These are phyloP conservation scores for Nymphalis urticae DNA, from an alignment of 2,888 invertebrate species.

Conservation along the genomic window DNA sequence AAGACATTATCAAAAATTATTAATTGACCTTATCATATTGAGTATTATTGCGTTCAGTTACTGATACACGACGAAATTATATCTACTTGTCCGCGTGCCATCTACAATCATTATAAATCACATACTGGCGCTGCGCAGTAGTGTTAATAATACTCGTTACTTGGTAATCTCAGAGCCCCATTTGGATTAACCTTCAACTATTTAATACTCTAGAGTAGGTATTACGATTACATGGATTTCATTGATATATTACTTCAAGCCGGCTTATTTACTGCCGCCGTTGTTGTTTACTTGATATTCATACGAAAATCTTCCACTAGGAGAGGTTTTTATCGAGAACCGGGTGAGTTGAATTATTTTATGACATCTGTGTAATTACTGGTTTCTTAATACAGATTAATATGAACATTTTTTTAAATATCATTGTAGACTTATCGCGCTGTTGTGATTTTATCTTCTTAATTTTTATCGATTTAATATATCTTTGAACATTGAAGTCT, in stretches of 20 bases:
- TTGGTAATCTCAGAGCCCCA: constrained; percentile 10
- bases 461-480: no score
- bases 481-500: no score
- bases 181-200: background rate
- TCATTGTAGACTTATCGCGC: background rate
- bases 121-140: constrained; percentile 21
- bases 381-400: background rate
- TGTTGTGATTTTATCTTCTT: constrained; percentile 1
- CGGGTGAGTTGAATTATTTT: constrained; percentile 49
- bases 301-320: constrained; percentile 51
- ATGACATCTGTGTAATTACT: background rate
- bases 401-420: background rate
- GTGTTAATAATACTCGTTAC: constrained; percentile 21
- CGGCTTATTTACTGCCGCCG: constrained; percentile 58
- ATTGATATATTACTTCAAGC: constrained; percentile 62
- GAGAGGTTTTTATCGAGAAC: constrained; percentile 54
- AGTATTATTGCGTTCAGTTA: constrained; percentile 10
- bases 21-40: constrained; percentile 15
- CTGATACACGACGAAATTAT: constrained; percentile 14
- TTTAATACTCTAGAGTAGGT: background rate
- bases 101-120: constrained; percentile 25
- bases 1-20: background rate
- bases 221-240: constrained; percentile 54
- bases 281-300: constrained; percentile 64
- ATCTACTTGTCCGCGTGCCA: constrained; percentile 14